These are phyloP conservation scores for Nasonia longicornis DNA, from an alignment of 1,140 invertebrate species.

Conservation along the genomic window DNA sequence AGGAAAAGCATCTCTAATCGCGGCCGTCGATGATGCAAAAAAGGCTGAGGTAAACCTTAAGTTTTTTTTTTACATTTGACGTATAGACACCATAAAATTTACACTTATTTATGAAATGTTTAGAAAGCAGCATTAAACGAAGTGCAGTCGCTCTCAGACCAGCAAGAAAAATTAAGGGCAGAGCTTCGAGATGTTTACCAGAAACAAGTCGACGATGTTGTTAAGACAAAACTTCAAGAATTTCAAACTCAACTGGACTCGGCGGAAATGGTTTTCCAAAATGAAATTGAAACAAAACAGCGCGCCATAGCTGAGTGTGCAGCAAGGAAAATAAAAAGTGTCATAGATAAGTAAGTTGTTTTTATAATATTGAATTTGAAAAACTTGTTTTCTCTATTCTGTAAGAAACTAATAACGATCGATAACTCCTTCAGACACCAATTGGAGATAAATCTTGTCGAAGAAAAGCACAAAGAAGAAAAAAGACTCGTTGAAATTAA, in stretches of 20 bases:
- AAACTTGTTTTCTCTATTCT: neutral
- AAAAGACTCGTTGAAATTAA: conserved; percentile 77
- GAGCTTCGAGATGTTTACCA: conserved; percentile 82
- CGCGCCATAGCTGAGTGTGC: conserved; percentile 76
- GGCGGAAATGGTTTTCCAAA: conserved; percentile 74
- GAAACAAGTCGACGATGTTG: conserved; percentile 81
- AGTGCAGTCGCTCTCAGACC: conserved; percentile 68
- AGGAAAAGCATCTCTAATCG: conserved; percentile 68
- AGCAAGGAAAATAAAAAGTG: conserved; percentile 77
- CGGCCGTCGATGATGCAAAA: conserved; percentile 66
- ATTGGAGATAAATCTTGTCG: conserved; percentile 79
- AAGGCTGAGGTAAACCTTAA: conserved; percentile 67
- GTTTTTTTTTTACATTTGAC: neutral
- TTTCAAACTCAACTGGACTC: conserved; percentile 81
- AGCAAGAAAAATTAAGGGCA: conserved; percentile 75
- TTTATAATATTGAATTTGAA: conserved; percentile 3
- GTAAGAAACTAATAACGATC: neutral
- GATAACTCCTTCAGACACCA: conserved; percentile 72
- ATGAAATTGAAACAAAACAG: conserved; percentile 76
- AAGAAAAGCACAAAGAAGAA: conserved; percentile 83
- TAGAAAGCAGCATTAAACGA: conserved; percentile 72
- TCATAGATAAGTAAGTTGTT: conserved; percentile 78
- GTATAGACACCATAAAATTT: neutral
- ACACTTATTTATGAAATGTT: conserved; percentile 40
- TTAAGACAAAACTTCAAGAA: conserved; percentile 80